These are phyloP conservation scores for Artibeus lituratus DNA, from an alignment of 2,797 vertebrate species.

Conservation along the genomic window DNA sequence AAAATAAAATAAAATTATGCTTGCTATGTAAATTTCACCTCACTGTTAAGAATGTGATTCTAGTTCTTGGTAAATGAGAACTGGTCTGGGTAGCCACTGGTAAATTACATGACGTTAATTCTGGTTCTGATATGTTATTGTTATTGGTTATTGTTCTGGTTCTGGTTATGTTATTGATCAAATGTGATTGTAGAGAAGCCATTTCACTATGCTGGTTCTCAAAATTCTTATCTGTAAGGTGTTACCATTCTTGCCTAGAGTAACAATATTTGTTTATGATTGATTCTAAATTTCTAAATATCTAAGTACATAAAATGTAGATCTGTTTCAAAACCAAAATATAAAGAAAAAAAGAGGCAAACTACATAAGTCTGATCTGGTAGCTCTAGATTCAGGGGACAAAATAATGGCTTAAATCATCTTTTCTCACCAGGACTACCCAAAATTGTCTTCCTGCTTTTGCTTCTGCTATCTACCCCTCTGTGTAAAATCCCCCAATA, in stretches of 20 bases:
- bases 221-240: conserved; percentile 33
- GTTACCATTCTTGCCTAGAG: conserved; percentile 10
- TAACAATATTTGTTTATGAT: conserved; percentile 29
- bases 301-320: conserved; percentile 5
- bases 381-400: not conserved
- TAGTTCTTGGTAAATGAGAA: not conserved
- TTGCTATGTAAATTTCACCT: not conserved
- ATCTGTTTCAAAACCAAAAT: conserved; percentile 26
- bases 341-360: conserved; percentile 30
- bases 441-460: not conserved
- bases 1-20: not conserved
- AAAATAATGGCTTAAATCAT: not conserved
- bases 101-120: not conserved
- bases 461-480: not conserved
- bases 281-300: conserved; percentile 39
- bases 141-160: too few relatives aligned
- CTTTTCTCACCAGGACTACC: not conserved
- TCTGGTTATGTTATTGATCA: not conserved
- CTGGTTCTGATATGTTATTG: too few relatives aligned
- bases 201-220: not conserved
- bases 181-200: not conserved
- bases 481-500: not conserved
- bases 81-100: not conserved
- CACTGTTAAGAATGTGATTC: not conserved
- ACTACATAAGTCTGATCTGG: not conserved